A percentile compares a stretch with the other conserved stretches of the same genome.
phyloP scores from a whole-genome alignment of 2,113 vertebrate species.

The Hystrix brachyura region DNA sequence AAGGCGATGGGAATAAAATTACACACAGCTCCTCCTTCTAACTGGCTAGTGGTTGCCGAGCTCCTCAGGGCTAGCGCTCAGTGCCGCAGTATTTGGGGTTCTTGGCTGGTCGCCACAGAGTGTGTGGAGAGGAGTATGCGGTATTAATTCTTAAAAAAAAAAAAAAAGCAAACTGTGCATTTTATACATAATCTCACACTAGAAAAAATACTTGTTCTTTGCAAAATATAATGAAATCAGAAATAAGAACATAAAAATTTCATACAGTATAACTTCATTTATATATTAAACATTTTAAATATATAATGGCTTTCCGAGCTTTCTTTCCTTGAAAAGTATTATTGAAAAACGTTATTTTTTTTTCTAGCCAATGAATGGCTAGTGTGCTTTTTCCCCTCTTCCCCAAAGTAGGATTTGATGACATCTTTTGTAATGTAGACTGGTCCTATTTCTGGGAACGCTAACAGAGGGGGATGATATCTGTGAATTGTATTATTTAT shows the following conservation, averaged over 20 bases:
- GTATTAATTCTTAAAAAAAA: not conserved
- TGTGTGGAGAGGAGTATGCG: not conserved
- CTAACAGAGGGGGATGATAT: not conserved
- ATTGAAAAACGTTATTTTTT: conserved; percentile 13
- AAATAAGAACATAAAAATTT: conserved; percentile 48
- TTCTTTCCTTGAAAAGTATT: conserved; percentile 16
- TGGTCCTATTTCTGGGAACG: not conserved
- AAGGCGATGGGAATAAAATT: not conserved
- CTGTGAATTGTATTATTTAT: not conserved
- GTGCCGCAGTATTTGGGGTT: not conserved
- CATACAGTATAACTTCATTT: not conserved
- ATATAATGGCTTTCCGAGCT: not conserved
- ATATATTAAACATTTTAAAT: not conserved
- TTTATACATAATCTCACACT: not conserved
- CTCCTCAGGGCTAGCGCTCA: not conserved
- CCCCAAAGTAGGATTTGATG: not conserved
- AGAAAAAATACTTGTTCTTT: conserved; percentile 43
- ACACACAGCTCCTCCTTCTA: not conserved
- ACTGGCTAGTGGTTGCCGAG: not conserved
- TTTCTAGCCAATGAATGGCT: not conserved
- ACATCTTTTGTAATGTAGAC: not conserved
- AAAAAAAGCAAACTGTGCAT: not conserved
- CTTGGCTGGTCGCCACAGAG: not conserved
- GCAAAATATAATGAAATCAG: conserved; percentile 23
- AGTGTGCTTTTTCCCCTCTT: not conserved